These are phyloP conservation scores for Cabera pusaria DNA, from an alignment of 2,888 invertebrate species.

Conservation along the genomic window DNA sequence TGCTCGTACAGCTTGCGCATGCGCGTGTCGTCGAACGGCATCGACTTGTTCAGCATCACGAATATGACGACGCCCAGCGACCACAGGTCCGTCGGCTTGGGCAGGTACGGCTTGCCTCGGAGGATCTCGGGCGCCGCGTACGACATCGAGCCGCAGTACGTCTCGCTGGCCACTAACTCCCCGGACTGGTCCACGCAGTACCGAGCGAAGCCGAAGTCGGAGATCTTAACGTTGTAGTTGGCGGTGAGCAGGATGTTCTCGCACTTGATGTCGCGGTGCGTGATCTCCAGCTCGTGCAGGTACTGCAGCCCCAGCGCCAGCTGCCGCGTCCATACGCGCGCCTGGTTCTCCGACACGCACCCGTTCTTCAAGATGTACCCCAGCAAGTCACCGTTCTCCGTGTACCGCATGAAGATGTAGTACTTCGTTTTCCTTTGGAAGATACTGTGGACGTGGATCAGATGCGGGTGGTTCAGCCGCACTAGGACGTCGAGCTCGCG, in stretches of 20 bases:
- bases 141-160: slow-evolving; percentile 93
- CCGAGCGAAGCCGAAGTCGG: slow-evolving; percentile 92
- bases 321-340: slow-evolving; percentile 88
- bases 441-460: slow-evolving; percentile 91
- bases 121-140: slow-evolving; percentile 95
- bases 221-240: slow-evolving; percentile 90
- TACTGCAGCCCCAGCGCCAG: slow-evolving; percentile 88
- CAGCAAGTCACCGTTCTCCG: slow-evolving; percentile 91
- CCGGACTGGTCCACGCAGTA: slow-evolving; percentile 63
- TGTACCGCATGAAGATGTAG: slow-evolving; percentile 90
- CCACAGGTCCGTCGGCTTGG: slow-evolving; percentile 91
- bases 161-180: slow-evolving; percentile 85
- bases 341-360: slow-evolving; percentile 86
- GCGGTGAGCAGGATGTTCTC: slow-evolving; percentile 89
- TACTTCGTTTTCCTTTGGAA: slow-evolving; percentile 88
- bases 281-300: slow-evolving; percentile 88
- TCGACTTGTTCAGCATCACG: slow-evolving; percentile 91
- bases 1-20: slow-evolving; percentile 87
- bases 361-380: slow-evolving; percentile 88
- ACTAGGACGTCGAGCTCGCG: slow-evolving; percentile 91
- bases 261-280: slow-evolving; percentile 92
- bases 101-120: slow-evolving; percentile 88
- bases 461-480: slow-evolving; percentile 89
- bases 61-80: slow-evolving; percentile 91
- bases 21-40: slow-evolving; percentile 93